phyloP scores from a whole-genome alignment of 2,888 invertebrate genomes.

The Theodoxus fluviatilis region DNA sequence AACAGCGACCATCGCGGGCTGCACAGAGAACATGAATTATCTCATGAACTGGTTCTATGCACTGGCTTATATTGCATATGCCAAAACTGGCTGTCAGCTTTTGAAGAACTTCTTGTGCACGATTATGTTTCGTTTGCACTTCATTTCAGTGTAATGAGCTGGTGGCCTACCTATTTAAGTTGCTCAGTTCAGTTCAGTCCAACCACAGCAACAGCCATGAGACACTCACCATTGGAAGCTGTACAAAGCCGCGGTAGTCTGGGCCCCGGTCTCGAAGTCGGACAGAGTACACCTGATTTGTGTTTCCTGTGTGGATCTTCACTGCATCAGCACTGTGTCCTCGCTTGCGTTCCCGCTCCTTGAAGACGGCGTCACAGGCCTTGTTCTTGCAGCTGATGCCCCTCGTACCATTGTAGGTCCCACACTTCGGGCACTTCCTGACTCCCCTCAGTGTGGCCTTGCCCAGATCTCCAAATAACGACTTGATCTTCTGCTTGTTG shows the following conservation, averaged over 20 bases:
- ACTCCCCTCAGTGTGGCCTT: constrained; percentile 76
- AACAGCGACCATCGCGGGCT: too few relatives aligned
- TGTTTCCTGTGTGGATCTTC: constrained; percentile 72
- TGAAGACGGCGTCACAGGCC: constrained; percentile 74
- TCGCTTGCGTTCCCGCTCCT: constrained; percentile 70
- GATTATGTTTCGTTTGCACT: too few relatives aligned
- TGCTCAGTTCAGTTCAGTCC: too few relatives aligned
- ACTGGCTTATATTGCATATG: too few relatives aligned
- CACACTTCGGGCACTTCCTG: constrained; percentile 79
- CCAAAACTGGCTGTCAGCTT: too few relatives aligned
- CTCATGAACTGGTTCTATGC: too few relatives aligned
- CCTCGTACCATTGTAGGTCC: constrained; percentile 78
- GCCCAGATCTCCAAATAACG: constrained; percentile 70
- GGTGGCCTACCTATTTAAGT: too few relatives aligned
- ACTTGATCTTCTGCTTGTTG: constrained; percentile 54
- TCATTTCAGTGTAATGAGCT: too few relatives aligned
- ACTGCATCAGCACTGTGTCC: constrained; percentile 72
- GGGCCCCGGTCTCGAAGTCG: constrained; percentile 75
- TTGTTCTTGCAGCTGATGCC: constrained; percentile 79
- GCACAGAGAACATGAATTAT: too few relatives aligned
- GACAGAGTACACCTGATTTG: constrained; percentile 73
- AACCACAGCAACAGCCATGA: too few relatives aligned
- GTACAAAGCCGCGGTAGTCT: constrained; percentile 79
- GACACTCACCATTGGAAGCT: too few relatives aligned
- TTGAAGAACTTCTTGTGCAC: too few relatives aligned